phyloP scores from a whole-genome alignment of 2,113 vertebrate genomes.

The Mobula hypostoma region DNA sequence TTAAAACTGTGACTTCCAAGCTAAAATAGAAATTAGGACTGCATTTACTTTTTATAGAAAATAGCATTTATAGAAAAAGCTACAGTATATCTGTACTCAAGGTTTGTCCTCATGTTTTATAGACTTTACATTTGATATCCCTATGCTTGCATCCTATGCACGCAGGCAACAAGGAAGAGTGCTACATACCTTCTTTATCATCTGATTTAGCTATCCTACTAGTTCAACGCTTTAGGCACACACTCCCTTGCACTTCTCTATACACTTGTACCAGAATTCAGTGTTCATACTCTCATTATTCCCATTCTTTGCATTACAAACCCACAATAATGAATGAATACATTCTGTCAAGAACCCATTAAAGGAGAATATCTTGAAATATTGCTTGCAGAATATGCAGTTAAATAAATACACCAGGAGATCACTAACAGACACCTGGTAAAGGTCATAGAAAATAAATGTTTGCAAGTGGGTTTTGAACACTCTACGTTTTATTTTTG shows the following conservation, averaged over 20 bases:
- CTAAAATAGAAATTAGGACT: background rate
- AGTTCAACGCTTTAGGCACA: too few relatives aligned
- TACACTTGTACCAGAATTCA: too few relatives aligned
- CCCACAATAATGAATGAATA: background rate
- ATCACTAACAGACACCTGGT: background rate
- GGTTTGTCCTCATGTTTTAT: too few relatives aligned
- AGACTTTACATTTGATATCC: too few relatives aligned
- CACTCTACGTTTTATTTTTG: background rate
- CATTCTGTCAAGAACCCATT: background rate
- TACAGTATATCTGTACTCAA: too few relatives aligned
- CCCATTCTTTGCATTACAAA: background rate
- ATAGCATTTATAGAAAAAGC: background rate
- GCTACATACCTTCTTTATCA: too few relatives aligned
- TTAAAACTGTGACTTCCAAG: background rate
- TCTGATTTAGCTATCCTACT: too few relatives aligned
- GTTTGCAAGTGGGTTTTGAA: background rate
- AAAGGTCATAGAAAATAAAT: background rate
- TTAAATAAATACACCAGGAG: background rate
- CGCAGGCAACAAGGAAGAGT: too few relatives aligned
- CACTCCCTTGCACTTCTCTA: too few relatives aligned
- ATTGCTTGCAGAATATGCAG: too few relatives aligned
- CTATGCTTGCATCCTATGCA: too few relatives aligned
- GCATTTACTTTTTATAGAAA: background rate
- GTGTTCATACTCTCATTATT: background rate
- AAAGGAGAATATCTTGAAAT: background rate